Conservation (phyloP, 2,888 invertebrate genomes). For the Thymelicus sylvestris region DNA sequence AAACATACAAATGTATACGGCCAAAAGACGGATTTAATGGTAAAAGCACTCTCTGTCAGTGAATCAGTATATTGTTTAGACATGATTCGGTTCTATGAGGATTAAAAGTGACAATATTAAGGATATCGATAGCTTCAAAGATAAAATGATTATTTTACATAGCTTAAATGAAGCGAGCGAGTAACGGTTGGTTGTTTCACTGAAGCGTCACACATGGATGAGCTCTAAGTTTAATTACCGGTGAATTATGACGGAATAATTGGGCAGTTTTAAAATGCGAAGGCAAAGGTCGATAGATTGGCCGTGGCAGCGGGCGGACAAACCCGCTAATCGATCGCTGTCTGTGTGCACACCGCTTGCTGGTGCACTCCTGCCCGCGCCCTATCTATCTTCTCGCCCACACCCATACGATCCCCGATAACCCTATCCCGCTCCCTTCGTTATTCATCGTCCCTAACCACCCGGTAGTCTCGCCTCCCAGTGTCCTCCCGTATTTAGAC, state of each 20-base stretch:
- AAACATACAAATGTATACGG: no score
- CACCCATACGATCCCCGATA: conserved; percentile 54
- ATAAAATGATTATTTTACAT: not conserved
- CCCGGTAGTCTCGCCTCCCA: conserved; percentile 78
- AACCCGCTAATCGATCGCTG: conserved; percentile 80
- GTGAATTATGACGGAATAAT: conserved; percentile 47
- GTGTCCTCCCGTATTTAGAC: conserved; percentile 80
- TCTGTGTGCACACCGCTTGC: conserved; percentile 74
- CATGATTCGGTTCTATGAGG: no score
- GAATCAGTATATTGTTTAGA: no score
- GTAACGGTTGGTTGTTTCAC: conserved; percentile 15
- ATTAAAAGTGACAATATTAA: no score
- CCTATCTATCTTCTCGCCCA: conserved; percentile 70
- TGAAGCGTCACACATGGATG: conserved; percentile 13
- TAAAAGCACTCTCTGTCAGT: no score
- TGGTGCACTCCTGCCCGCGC: conserved; percentile 61
- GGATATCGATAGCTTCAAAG: no score
- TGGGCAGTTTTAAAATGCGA: conserved; percentile 68
- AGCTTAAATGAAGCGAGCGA: not conserved
- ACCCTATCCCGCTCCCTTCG: conserved; percentile 73
- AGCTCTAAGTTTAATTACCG: conserved; percentile 20
- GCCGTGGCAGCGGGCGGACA: conserved; percentile 64
- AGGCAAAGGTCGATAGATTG: conserved; percentile 76
- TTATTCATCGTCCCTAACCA: conserved; percentile 80
- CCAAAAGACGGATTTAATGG: no score